Evolutionary conservation across 1,140 invertebrate genomes (phyloP).

Genomic region (Cotesia vestalis): DNA sequence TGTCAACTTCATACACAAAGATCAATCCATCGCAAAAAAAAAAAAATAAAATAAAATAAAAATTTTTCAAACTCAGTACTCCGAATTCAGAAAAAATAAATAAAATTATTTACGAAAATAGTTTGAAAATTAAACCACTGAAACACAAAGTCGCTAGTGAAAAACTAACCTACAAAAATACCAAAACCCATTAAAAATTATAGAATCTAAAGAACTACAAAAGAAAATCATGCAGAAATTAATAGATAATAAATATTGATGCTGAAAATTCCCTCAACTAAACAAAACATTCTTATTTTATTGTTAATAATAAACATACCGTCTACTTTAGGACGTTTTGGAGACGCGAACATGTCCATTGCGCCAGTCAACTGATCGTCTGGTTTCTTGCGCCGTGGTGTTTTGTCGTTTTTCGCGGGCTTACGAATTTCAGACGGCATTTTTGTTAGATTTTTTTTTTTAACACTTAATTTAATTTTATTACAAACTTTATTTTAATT

Average conservation of each 20-base stretch:
- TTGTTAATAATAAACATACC: slow-evolving; percentile 53
- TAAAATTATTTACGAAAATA: too few relatives aligned
- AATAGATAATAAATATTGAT: background rate
- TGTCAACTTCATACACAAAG: too few relatives aligned
- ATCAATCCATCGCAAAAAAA: too few relatives aligned
- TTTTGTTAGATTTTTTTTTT: background rate
- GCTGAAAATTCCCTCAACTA: slow-evolving; percentile 5
- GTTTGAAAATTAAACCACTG: too few relatives aligned
- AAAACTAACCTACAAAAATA: too few relatives aligned
- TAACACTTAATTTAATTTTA: background rate
- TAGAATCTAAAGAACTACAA: too few relatives aligned
- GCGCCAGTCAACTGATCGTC: slow-evolving; percentile 50
- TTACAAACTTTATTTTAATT: background rate
- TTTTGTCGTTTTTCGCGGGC: slow-evolving; percentile 56
- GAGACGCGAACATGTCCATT: slow-evolving; percentile 62
- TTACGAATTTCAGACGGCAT: slow-evolving; percentile 49
- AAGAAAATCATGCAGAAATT: too few relatives aligned
- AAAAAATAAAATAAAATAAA: too few relatives aligned
- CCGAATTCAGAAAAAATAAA: too few relatives aligned
- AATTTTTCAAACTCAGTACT: too few relatives aligned
- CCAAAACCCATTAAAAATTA: too few relatives aligned
- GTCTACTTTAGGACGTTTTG: slow-evolving; percentile 62
- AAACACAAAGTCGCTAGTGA: too few relatives aligned
- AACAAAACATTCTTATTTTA: slow-evolving; percentile 12
- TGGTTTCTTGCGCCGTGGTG: slow-evolving; percentile 52